Evolutionary conservation across 2,888 invertebrate species (phyloP), one percentile per base, ranked within the genome.

Genomic region (Chalcis sispes): DNA sequence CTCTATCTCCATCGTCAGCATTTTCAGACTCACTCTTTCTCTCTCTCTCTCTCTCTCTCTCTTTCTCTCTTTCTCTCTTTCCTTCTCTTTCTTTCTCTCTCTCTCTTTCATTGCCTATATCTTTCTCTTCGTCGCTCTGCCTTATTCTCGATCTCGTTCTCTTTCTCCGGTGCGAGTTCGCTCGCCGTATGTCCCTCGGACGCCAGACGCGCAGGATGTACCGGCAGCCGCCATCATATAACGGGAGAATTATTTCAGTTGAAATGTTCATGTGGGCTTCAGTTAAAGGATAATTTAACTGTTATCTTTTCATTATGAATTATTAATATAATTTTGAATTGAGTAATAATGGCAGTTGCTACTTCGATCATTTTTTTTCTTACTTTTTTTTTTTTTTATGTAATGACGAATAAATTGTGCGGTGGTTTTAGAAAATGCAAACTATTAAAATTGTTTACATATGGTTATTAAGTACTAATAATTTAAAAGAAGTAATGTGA

Each of bases 121-220:
- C 82, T 27, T 42, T 46, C 64, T 29, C 23, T 7, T 29, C n/a
- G 23, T 79, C 79, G 79, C 80, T 80, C 79, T 82, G 81, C 80
- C 79, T 81, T 81, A 23, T 25, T 58, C 64, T 20, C 15, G 52
- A 46, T 29, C 42, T 42, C 46, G 32, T 23, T n/a, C 59, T 32
- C 23, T 79, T 79, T 79, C 8, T 8, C 5, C 3, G 5, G 79
- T 81, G 81, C 81, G 54, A 42, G 59, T 83, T 83, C 84, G 85
- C 83, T 84, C 81, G 81, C 85, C 85, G 84, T 86, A 85, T 85
- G 85, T 85, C 83, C 83, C 84, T 81, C 81, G 79, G 72, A 42
- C 72, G 18, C 70, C 61, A 64, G 75, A 73, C 70, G 69, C 29
- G 64, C 62, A 50, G 70, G 54, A 72, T 42, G 71, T 74, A 58